Base-by-base conservation (phyloP, 1,140 invertebrate genomes). In the Matsumurasca onukii region DNA sequence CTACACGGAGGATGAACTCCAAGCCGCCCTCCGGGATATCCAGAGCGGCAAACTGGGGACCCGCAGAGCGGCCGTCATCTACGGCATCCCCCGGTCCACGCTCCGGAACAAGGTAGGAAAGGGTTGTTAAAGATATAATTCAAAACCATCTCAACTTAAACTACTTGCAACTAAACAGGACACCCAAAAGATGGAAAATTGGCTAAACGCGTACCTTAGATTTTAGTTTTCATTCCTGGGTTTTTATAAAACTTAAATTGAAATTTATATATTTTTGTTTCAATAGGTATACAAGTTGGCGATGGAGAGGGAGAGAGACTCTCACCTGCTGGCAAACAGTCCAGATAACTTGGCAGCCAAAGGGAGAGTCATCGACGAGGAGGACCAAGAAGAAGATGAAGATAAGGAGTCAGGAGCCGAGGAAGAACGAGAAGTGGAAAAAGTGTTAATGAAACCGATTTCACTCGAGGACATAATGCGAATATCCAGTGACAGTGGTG, bases 61-160 rank as follows among this genome's bases (percentile, higher is more conserved):
- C 1, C 82, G 95, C 31, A 85, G 96, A 69, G 95, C 95, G 0
- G 93, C 96, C 34, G 93, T 94, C 30, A 90, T 97, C 70, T 98
- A 98, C 79, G 94, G 95, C 68, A 97, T 98, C 77, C 96, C 96
- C 2, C 85, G 96, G 65, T 97, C 95, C 65, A 98, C 95, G 1
- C 85, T 98, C 3, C 86, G 95, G 49, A 98, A 98, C 82, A 98
- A 98, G 83, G 88, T 92, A 74, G n/a, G n/a, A n/a, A n/a, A n/a
- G n/a, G n/a, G n/a, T n/a, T n/a, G n/a, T n/a, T n/a, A n/a, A n/a
- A n/a, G n/a, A n/a, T n/a, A n/a, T n/a, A n/a, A n/a, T n/a, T n/a
- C n/a, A n/a, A n/a, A n/a, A n/a, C n/a, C n/a, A n/a, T n/a, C n/a
- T n/a, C n/a, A n/a, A n/a, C n/a, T n/a, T n/a, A n/a, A n/a, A n/a